These are phyloP conservation scores for Ethmia dodecea DNA, from an alignment of 2,888 invertebrate species.

Conservation along the genomic window DNA sequence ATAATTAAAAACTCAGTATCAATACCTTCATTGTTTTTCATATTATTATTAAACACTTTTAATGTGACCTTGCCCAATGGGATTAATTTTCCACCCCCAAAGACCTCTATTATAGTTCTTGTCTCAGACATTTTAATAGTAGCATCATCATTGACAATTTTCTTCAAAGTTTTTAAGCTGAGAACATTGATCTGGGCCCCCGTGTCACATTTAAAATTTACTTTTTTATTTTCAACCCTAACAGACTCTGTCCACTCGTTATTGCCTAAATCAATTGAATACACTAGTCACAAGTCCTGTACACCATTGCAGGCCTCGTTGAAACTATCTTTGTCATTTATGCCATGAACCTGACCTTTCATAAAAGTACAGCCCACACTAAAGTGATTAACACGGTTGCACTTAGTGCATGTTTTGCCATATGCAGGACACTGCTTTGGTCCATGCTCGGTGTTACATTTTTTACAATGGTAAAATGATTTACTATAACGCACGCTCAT, in stretches of 20 bases:
- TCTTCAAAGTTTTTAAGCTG: constrained; percentile 4
- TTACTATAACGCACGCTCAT: no score
- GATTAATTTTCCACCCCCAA: constrained; percentile 4
- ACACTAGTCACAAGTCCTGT: constrained; percentile 8
- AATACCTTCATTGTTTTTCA: neutral
- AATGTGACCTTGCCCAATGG: constrained; percentile 3
- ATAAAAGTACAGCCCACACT: neutral
- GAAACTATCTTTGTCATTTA: neutral
- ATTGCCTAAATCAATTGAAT: neutral
- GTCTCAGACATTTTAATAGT: constrained; percentile 14
- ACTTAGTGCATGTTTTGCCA: neutral
- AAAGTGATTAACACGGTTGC: neutral
- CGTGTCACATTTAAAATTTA: neutral
- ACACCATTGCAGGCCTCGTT: neutral
- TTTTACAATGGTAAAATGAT: neutral
- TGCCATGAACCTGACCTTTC: neutral
- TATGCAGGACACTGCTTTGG: neutral
- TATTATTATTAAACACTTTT: constrained; percentile 3
- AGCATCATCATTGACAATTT: constrained; percentile 12
- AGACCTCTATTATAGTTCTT: constrained; percentile 9
- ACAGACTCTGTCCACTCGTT: neutral
- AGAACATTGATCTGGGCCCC: neutral
- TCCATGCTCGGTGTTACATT: neutral
- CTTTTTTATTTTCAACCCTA: neutral
- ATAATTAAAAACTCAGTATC: constrained; percentile 12